Base-by-base conservation (phyloP, 2,888 invertebrate genomes). In the Harpagoxenus sublaevis region DNA sequence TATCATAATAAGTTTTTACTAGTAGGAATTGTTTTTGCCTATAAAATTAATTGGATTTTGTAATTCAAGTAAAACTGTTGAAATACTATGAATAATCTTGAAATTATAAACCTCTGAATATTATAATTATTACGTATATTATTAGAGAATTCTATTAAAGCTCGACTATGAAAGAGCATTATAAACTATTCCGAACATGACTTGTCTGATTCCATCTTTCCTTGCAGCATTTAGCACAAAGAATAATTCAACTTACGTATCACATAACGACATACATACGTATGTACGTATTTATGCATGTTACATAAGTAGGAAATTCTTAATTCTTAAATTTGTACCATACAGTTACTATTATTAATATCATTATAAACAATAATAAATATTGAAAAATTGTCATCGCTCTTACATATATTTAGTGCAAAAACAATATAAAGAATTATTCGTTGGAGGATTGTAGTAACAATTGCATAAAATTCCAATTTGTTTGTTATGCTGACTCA, bases 181-280 rank as follows among this genome's bases (percentile, higher is more conserved):
- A 8, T 4, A 74, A 23, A 39, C 39, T 35, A 35, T 35, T 35
- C 6, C 6, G 6, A 35, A 35, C 35, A 6, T 35, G 35, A 35
- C 35, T 35, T 35, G 9, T 2, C 12, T 31, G 31, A 35, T 62
- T 31, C 4, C 23, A 39, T 53, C 31, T 62, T 31, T 48, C 45
- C 31, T 35, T 39, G 12, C 15, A 60, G 12, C 1, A 45, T 57
- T 70, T 57, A n/a, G 0, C n/a, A 70, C 10, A 79, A 78, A 60
- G 18, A 71, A 23, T 6, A 48, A 35, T 60, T 71, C 12, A 15
- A 70, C 15, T 87, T 83, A 9, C 15, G n/a, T 51, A 82, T 83
- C 39, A 63, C 28, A 51, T 63, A 66, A 55, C 81, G 42, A 83
- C 66, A 87, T 87, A 86, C 83, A 77, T 79, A 88, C 78, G 39